Conservation (phyloP, 2,113 vertebrate genomes). For the Dendrocopos noguchii region DNA sequence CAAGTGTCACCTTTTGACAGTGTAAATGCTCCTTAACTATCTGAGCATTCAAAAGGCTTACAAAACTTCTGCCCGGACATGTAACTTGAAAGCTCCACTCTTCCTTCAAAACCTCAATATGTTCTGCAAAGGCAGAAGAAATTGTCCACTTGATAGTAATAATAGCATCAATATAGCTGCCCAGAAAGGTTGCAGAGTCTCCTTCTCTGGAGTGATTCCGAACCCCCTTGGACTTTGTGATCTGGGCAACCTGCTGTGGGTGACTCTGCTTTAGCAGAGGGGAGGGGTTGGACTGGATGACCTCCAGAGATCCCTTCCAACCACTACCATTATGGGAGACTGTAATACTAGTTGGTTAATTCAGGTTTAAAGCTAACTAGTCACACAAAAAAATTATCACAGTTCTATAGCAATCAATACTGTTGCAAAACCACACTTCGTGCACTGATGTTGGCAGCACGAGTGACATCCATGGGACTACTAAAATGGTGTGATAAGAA, state of each 20-base stretch:
- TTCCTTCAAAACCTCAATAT: background rate
- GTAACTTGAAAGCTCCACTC: background rate
- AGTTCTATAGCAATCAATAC: background rate
- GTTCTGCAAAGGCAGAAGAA: background rate
- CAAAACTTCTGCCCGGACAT: background rate
- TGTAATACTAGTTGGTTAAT: background rate
- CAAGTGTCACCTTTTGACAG: background rate
- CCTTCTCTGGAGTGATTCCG: too few relatives aligned
- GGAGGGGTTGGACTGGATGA: too few relatives aligned
- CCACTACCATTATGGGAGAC: too few relatives aligned
- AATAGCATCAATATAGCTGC: background rate
- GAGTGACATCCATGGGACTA: background rate
- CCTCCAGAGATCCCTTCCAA: too few relatives aligned
- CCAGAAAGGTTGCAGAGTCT: too few relatives aligned
- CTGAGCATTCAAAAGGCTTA: background rate
- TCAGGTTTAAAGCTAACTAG: background rate
- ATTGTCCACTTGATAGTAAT: background rate
- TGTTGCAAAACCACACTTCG: background rate
- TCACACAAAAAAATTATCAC: background rate
- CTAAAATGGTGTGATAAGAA: background rate
- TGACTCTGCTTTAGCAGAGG: too few relatives aligned
- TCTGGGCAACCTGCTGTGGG: too few relatives aligned
- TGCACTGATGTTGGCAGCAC: background rate
- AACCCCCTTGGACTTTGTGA: too few relatives aligned
- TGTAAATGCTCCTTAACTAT: background rate